A percentile compares a stretch with the other conserved stretches of the same genome.
These are phyloP conservation scores for Spea multiplicata DNA, from an alignment of 2,113 vertebrate genomes.

Conservation along the genomic window DNA sequence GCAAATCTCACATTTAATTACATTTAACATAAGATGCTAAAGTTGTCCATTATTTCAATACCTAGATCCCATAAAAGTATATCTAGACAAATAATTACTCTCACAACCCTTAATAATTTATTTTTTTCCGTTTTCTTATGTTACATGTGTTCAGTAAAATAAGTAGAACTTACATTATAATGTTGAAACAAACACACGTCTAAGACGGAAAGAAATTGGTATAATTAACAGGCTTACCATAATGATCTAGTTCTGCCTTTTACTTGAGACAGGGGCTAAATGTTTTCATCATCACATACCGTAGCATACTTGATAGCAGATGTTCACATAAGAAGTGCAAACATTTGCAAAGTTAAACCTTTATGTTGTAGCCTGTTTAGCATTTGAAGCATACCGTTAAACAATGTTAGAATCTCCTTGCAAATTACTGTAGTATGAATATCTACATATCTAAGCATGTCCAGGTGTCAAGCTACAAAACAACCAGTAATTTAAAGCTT, in stretches of 20 bases:
- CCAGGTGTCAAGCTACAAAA: constrained; percentile 16
- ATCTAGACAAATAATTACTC: no score
- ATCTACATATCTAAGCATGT: not conserved
- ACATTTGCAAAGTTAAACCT: constrained; percentile 6
- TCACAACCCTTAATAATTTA: no score
- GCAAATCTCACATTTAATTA: no score
- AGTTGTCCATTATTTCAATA: no score
- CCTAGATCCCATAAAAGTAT: no score
- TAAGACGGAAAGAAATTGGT: not conserved
- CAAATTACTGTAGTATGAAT: constrained; percentile 7
- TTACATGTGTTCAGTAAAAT: not conserved
- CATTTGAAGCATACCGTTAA: constrained; percentile 22
- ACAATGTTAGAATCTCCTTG: not conserved
- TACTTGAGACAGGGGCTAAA: constrained; percentile 4
- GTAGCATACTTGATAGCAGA: constrained; percentile 12
- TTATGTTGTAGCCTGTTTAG: constrained; percentile 4
- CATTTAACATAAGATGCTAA: no score
- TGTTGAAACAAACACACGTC: constrained; percentile 5
- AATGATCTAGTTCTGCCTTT: constrained; percentile 19
- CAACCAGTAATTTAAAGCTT: not conserved
- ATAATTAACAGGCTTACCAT: constrained; percentile 17
- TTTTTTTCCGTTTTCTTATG: no score
- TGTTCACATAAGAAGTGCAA: constrained; percentile 16
- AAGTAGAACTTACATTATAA: constrained; percentile 20
- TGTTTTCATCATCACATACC: constrained; percentile 7